phyloP scores from a whole-genome alignment of 30 jellyfish, hydroid and myxozoan species.

The Morbakka virulenta region DNA sequence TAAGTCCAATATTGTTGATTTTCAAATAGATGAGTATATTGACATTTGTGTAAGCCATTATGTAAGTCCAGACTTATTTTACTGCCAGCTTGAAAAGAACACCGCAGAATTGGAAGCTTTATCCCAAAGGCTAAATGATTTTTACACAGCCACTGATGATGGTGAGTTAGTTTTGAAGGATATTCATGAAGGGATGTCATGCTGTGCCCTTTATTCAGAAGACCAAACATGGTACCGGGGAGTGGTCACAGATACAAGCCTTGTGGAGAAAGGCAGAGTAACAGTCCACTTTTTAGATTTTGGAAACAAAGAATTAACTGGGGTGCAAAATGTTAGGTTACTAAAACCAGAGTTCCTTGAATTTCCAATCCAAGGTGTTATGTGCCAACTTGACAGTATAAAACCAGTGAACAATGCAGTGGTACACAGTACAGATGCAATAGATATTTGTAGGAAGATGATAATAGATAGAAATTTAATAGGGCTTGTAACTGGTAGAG shows the following conservation, averaged over 20 bases:
- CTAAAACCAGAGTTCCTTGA: constrained; percentile 33
- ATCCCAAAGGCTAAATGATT: constrained; percentile 49
- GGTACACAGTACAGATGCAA: constrained; percentile 6
- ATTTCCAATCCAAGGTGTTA: constrained; percentile 59
- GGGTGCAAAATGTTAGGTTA: constrained; percentile 32
- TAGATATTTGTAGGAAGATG: constrained; percentile 51
- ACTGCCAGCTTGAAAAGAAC: constrained; percentile 63
- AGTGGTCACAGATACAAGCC: constrained; percentile 13
- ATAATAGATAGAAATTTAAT: constrained; percentile 48
- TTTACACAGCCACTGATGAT: constrained; percentile 17
- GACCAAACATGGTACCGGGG: constrained; percentile 89
- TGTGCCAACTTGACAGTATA: constrained; percentile 56
- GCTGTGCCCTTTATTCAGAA: constrained; percentile 87
- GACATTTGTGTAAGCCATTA: constrained; percentile 60
- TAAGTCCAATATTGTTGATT: neutral
- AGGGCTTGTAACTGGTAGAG: constrained; percentile 37
- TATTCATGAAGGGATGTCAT: constrained; percentile 26
- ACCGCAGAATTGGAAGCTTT: constrained; percentile 34
- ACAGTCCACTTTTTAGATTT: constrained; percentile 44
- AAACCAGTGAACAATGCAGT: constrained; percentile 10
- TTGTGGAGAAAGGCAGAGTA: constrained; percentile 14
- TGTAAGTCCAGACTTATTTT: constrained; percentile 47
- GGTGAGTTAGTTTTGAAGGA: neutral
- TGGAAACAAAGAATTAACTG: constrained; percentile 57
- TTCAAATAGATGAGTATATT: constrained; percentile 17